These are phyloP conservation scores for Puntigrus tetrazona DNA, from an alignment of 2,113 vertebrate species.

Conservation along the genomic window DNA sequence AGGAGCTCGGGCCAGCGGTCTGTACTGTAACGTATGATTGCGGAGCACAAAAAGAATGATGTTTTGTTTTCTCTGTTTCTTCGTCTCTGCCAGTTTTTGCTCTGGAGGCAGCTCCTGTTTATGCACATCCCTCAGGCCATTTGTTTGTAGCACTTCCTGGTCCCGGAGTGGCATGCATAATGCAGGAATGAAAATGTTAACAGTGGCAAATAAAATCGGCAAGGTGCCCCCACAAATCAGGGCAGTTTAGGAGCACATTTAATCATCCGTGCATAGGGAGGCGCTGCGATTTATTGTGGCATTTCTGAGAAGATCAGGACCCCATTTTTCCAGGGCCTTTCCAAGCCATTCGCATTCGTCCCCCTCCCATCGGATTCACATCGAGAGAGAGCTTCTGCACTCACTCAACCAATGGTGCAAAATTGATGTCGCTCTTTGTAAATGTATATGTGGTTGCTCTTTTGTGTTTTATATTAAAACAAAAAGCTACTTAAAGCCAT, in stretches of 20 bases:
- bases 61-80: slow-evolving; percentile 44
- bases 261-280: slow-evolving; percentile 75
- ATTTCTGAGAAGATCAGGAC: slow-evolving; percentile 80
- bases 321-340: slow-evolving; percentile 68
- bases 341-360: slow-evolving; percentile 52
- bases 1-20: slow-evolving; percentile 31
- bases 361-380: slow-evolving; percentile 52
- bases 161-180: slow-evolving; percentile 80
- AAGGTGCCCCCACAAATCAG: slow-evolving; percentile 84
- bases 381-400: slow-evolving; percentile 31
- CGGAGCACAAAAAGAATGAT: slow-evolving; percentile 35
- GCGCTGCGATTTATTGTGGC: slow-evolving; percentile 79
- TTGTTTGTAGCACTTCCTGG: slow-evolving; percentile 80
- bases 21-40: slow-evolving; percentile 36
- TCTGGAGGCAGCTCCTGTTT: slow-evolving; percentile 70
- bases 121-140: slow-evolving; percentile 75
- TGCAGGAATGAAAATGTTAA: slow-evolving; percentile 83
- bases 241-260: slow-evolving; percentile 80
- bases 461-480: slow-evolving; percentile 4
- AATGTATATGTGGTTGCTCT: slow-evolving; percentile 20
- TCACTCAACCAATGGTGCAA: background rate
- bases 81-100: slow-evolving; percentile 49
- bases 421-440: slow-evolving; percentile 23
- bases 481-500: background rate
- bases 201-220: slow-evolving; percentile 83